A percentile compares a stretch with the other conserved stretches of the same genome.
These are phyloP conservation scores for Phaethornis superciliosus DNA, from an alignment of 2,113 vertebrate genomes.

Conservation along the genomic window DNA sequence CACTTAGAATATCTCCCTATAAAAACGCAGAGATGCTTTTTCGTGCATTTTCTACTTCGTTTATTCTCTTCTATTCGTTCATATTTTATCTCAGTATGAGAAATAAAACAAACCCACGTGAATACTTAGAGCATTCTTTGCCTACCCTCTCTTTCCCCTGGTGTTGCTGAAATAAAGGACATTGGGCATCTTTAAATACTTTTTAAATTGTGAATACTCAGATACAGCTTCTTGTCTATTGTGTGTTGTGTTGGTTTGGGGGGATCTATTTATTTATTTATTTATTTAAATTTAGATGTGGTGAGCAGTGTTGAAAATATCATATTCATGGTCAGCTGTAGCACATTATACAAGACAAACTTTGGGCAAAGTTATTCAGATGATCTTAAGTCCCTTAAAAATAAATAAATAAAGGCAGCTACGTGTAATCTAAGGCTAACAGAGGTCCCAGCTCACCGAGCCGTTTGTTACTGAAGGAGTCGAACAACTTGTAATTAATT, in stretches of 20 bases:
- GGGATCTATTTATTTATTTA: neutral
- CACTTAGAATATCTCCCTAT: slow-evolving; percentile 65
- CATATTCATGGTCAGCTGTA: neutral
- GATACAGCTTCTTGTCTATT: neutral
- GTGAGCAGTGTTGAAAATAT: neutral
- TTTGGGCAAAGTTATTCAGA: neutral
- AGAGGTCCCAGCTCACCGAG: neutral
- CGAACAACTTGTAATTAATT: neutral
- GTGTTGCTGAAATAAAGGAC: neutral
- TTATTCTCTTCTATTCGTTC: slow-evolving; percentile 39
- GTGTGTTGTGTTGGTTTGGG: no score
- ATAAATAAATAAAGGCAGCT: neutral
- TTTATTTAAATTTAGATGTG: neutral
- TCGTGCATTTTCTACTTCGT: slow-evolving; percentile 50
- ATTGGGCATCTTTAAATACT: neutral
- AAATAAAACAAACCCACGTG: slow-evolving; percentile 9
- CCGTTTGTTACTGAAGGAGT: neutral
- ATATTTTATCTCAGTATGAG: slow-evolving; percentile 20
- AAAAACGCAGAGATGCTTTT: slow-evolving; percentile 28
- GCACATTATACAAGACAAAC: neutral
- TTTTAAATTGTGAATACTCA: neutral
- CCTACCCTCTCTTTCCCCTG: neutral
- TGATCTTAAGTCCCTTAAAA: neutral
- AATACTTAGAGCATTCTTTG: neutral
- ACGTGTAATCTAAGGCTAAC: neutral